Evolutionary conservation across 2,888 invertebrate species (phyloP), one percentile per base, ranked within the genome.

Genomic region (Eupithecia vulgata): DNA sequence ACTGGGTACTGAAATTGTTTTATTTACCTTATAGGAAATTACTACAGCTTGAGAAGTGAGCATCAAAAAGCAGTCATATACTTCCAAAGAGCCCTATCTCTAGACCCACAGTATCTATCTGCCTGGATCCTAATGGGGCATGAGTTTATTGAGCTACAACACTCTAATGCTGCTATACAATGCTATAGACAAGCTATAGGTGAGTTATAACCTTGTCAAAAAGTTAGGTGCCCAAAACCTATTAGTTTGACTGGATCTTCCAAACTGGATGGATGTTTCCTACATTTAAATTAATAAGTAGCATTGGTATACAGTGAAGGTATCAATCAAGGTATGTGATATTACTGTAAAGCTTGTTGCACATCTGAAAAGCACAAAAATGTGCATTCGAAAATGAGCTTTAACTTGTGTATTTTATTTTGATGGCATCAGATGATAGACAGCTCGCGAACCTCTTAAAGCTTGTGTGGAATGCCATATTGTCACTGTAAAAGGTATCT

Each of bases 111-210:
- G 84, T 99, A 99, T 90, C 93, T 99, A 67, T 98, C 98, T 0
- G 99, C 99, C 0, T 99, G 99, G 99, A 99, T 99, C 2, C 95
- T 99, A 62, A 98, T 99, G 96, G 99, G 99, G 0, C 99, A 99
- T 88, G 99, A 99, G 90, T 99, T 98, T 90, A 98, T 99, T 97
- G 99, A 99, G 93, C 96, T 99, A 91, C 99, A 99, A 90, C 99
- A 99, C 90, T 98, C 98, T 0, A 98, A 98, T 91, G 99, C 99
- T 21, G 99, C 99, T n/a, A 99, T 99, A 87, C 98, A 99, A 86
- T 98, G 99, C 84, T 99, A 99, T 88, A 95, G 99, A 83, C 98
- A 98, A 90, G 99, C 99, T 65, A 98, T 99, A 82, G 98, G 98
- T 98, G 92, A 82, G 76, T 45, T n/a, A 17, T 37, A 34, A 15